phyloP scores from a whole-genome alignment of 2,113 vertebrate species.

The Falcunculus frontatus region DNA sequence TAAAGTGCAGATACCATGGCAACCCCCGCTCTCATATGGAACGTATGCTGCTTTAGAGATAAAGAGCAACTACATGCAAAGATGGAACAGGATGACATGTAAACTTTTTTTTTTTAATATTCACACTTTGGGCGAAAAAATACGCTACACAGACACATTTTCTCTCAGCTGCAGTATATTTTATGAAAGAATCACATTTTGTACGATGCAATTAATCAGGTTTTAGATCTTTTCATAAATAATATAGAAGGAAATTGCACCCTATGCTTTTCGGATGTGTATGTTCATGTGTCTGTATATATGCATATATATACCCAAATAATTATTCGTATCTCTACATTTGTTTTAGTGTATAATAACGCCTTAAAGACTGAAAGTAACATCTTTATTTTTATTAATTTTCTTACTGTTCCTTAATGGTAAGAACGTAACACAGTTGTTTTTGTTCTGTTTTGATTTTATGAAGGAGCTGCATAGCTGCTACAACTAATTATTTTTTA shows the following conservation, averaged over 20 bases:
- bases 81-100: conserved; percentile 55
- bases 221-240: background rate
- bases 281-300: background rate
- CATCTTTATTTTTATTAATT: background rate
- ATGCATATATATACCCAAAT: background rate
- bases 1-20: conserved; percentile 68
- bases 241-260: background rate
- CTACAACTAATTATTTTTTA: background rate
- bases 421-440: background rate
- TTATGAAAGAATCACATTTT: background rate
- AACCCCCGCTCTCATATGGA: conserved; percentile 64
- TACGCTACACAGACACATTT: background rate
- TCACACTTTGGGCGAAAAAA: background rate
- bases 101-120: conserved; percentile 55
- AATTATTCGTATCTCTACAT: background rate
- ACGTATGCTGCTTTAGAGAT: conserved; percentile 69
- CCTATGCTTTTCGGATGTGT: background rate
- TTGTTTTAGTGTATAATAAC: background rate
- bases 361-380: background rate
- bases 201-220: background rate
- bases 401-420: background rate
- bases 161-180: background rate
- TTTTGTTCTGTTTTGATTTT: background rate
- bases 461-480: background rate
- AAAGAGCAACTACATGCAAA: conserved; percentile 63